A percentile compares a stretch with the other conserved stretches of the same genome.
Evolutionary conservation across 2,797 vertebrate species (phyloP).

Genomic region (Gymnothorax javanicus): DNA sequence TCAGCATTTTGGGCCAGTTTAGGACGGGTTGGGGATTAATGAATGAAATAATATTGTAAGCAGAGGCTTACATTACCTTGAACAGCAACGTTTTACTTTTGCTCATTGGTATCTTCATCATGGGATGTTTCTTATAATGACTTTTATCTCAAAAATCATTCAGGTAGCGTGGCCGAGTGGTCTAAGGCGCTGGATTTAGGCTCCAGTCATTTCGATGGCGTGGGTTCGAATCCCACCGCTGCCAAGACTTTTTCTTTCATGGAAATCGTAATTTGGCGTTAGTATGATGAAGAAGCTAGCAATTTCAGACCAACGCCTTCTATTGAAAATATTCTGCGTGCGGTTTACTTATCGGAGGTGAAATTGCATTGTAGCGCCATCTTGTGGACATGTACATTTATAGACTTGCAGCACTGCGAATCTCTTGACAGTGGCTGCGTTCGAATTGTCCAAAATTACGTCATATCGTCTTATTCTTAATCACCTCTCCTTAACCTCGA

Average conservation of each 20-base stretch:
- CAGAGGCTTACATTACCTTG: background rate
- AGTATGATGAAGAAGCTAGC: background rate
- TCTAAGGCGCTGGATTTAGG: slow-evolving; percentile 99
- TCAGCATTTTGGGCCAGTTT: background rate
- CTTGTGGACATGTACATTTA: slow-evolving; percentile 1
- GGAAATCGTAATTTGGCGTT: background rate
- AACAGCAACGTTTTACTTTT: no score
- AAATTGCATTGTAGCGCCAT: background rate
- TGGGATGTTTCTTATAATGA: no score
- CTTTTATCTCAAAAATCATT: background rate
- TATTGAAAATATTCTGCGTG: background rate
- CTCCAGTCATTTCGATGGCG: slow-evolving; percentile 98
- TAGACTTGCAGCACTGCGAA: background rate
- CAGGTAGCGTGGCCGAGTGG: slow-evolving; percentile 98
- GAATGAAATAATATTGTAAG: background rate
- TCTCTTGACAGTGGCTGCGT: background rate
- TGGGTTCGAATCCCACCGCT: slow-evolving; percentile 82
- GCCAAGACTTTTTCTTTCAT: slow-evolving; percentile 51
- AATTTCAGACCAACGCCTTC: background rate
- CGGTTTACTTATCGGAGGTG: background rate
- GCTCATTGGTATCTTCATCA: no score
- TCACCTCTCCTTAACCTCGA: no score
- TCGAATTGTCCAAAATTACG: no score
- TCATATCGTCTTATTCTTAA: no score
- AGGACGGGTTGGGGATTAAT: background rate